Evolutionary conservation across 92 coral and sea anemone genomes (phyloP).

Genomic region (Chrysogorgia sp.): DNA sequence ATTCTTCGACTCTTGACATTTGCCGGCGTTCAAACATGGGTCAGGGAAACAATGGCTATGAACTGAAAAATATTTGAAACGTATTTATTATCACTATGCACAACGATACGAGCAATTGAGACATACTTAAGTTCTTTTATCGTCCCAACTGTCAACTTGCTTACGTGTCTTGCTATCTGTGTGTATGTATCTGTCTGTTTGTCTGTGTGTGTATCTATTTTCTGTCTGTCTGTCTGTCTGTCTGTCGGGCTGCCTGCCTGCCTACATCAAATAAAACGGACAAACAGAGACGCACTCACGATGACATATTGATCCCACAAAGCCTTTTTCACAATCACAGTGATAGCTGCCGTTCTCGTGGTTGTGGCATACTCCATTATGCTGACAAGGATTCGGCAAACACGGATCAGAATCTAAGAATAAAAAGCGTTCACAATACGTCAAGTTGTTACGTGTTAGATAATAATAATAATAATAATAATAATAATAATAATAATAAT

Average conservation of each 20-base stretch:
- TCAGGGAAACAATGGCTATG: slow-evolving; percentile 78
- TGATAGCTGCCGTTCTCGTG: slow-evolving; percentile 67
- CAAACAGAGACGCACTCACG: too few relatives aligned
- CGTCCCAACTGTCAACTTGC: too few relatives aligned
- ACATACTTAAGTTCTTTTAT: too few relatives aligned
- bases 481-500: too few relatives aligned
- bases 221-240: too few relatives aligned
- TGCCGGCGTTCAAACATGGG: slow-evolving; percentile 87
- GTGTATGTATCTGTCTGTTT: too few relatives aligned
- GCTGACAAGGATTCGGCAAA: slow-evolving; percentile 82
- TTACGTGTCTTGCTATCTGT: too few relatives aligned
- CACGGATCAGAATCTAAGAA: slow-evolving; percentile 70
- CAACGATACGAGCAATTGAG: too few relatives aligned
- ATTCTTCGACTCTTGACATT: slow-evolving; percentile 72
- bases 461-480: neutral
- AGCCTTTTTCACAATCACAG: slow-evolving; percentile 71
- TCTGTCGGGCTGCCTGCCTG: too few relatives aligned
- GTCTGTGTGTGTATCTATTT: too few relatives aligned
- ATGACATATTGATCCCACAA: slow-evolving; percentile 76
- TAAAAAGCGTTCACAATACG: neutral
- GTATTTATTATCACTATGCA: too few relatives aligned
- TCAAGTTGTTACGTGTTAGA: neutral
- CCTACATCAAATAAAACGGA: too few relatives aligned
- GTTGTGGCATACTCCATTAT: slow-evolving; percentile 68
- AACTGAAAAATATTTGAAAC: slow-evolving; percentile 42